These are phyloP conservation scores for Eubucco bourcierii DNA, from an alignment of 2,113 vertebrate species.

Conservation along the genomic window DNA sequence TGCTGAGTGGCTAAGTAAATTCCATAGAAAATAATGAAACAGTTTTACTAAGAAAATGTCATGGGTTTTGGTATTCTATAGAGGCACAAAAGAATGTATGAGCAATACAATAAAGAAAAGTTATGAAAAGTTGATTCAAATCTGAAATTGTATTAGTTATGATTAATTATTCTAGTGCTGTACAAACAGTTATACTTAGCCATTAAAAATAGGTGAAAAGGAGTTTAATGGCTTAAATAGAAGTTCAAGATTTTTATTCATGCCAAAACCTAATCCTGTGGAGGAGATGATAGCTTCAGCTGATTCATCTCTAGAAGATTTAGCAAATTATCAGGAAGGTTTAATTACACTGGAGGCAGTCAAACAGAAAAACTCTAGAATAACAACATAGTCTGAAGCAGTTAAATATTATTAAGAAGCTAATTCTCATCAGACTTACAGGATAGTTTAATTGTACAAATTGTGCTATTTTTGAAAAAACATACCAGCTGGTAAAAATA, in stretches of 20 bases:
- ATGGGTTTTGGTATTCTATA: not conserved
- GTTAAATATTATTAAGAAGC: constrained; percentile 6
- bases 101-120: not conserved
- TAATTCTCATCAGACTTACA: not conserved
- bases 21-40: not conserved
- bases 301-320: constrained; percentile 26
- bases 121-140: not conserved
- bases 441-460: not conserved
- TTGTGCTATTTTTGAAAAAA: not conserved
- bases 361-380: constrained; percentile 9
- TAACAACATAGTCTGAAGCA: not conserved
- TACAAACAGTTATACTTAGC: constrained; percentile 22
- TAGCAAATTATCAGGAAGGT: not conserved
- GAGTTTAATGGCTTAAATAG: constrained; percentile 3
- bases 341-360: constrained; percentile 14
- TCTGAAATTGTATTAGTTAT: not conserved
- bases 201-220: constrained; percentile 33
- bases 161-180: constrained; percentile 21
- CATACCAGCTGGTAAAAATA: not conserved
- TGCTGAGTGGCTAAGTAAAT: not conserved
- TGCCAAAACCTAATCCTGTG: not conserved
- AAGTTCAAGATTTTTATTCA: constrained; percentile 52
- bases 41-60: not conserved
- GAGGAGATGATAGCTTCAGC: not conserved
- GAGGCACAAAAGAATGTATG: not conserved